Base-by-base conservation (phyloP, 2,888 invertebrate species). In the Nephrocerus scutellatus region DNA sequence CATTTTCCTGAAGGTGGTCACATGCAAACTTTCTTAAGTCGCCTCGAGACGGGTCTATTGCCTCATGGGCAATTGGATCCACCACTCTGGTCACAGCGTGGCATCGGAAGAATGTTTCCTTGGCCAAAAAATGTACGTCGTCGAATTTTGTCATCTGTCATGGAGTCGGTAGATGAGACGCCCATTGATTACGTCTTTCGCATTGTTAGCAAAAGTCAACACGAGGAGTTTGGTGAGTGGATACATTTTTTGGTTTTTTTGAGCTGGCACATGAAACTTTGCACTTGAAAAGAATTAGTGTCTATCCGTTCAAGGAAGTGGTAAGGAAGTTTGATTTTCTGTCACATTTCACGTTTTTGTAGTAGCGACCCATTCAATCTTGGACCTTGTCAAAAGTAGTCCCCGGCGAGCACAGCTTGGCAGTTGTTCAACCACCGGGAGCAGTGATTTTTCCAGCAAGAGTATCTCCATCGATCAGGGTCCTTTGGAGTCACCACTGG, bases 21-120 rank as follows among this genome's bases (percentile, higher is more conserved):
- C 65, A 76, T 93, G 60, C 72, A 93, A 38, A 84, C 89, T 5
- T 95, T 95, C 62, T 71, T 96, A 21, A 86, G 90, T 47, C 92
- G 92, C 60, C 73, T 96, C 47, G 95, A 95, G 70, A 91, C 85
- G 9, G 68, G 68, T 0, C 71, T 95, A 3, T 68, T 90, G 36
- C 93, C 95, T 0, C 83, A 86, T 56, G 91, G 92, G 0, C 86
- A 91, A 53, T 69, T 95, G 3, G 93, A 95, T 70, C 95, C 95
- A 4, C 93, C 93, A 0, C 67, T 95, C 2, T 92, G 91, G 91
- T 88, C 90, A 1, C 90, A 92, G 59, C 75, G 85, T 41, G 89
- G 89, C 41, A 82, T 84, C 66, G 66, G 64, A 21, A 76, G 76
- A 63, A 76, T 76, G 20, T 75, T 77, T 36, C 75, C 77, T 3